A percentile compares a stretch with the other conserved stretches of the same genome.
Evolutionary conservation across 1,140 invertebrate species (phyloP).

Genomic region (Ooceraea biroi): DNA sequence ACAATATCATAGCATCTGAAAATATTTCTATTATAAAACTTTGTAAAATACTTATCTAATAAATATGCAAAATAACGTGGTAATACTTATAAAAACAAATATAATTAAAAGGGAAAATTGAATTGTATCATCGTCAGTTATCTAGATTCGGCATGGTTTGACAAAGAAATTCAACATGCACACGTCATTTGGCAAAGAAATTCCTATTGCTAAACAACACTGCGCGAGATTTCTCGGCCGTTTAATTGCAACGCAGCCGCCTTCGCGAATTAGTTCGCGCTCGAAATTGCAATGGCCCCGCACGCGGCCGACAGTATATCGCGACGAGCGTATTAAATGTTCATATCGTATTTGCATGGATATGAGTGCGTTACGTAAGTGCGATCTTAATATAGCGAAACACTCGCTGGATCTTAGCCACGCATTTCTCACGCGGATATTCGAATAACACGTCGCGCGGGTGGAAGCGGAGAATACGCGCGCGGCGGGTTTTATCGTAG

Average conservation of each 20-base stretch:
- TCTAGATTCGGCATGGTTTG: too few species aligned
- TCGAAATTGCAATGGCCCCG: neutral
- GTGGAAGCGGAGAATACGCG: constrained; percentile 14
- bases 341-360: constrained; percentile 59
- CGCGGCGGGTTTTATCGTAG: constrained; percentile 15
- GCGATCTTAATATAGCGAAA: constrained; percentile 77
- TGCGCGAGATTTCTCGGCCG: constrained; percentile 1
- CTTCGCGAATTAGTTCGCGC: constrained; percentile 29
- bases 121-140: neutral
- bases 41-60: too few species aligned
- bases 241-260: neutral
- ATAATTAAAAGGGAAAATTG: neutral
- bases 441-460: constrained; percentile 32
- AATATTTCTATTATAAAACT: too few species aligned
- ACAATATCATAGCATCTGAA: too few species aligned
- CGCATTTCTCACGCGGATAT: constrained; percentile 60
- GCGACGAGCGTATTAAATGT: constrained; percentile 70
- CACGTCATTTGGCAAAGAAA: neutral
- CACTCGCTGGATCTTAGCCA: constrained; percentile 78
- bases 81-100: neutral
- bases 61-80: too few species aligned
- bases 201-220: neutral
- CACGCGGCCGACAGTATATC: constrained; percentile 4
- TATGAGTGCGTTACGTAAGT: constrained; percentile 78
- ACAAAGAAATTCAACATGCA: neutral